phyloP scores from a whole-genome alignment of 2,797 vertebrate genomes.

The Phrynocephalus forsythii region DNA sequence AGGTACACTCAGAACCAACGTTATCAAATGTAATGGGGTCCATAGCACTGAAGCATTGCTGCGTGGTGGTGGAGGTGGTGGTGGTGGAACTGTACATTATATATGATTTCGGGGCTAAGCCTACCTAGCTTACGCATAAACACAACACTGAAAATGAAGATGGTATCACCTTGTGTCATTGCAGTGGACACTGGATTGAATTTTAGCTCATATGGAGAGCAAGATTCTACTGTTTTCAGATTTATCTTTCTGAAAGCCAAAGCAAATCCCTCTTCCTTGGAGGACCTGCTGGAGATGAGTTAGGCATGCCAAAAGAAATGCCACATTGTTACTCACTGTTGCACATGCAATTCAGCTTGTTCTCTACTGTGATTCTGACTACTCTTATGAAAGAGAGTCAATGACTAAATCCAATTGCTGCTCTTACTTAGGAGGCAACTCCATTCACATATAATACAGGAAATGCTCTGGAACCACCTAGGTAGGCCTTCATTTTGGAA shows the following conservation, averaged over 20 bases:
- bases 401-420: neutral
- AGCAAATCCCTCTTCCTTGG: neutral
- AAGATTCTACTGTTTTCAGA: neutral
- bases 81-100: too few species aligned
- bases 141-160: too few species aligned
- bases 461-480: neutral
- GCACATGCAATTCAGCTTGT: neutral
- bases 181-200: neutral
- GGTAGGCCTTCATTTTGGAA: too few species aligned
- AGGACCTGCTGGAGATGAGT: neutral
- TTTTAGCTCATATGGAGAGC: neutral
- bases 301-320: neutral
- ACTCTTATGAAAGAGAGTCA: neutral
- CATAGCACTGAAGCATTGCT: too few species aligned
- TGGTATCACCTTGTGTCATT: neutral
- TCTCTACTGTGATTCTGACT: neutral
- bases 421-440: neutral
- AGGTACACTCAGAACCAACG: too few species aligned
- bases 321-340: neutral
- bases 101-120: too few species aligned
- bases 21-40: too few species aligned
- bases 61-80: too few species aligned
- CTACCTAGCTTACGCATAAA: too few species aligned
- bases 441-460: neutral
- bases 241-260: neutral